Conservation (phyloP, 2,113 vertebrate species). For the Halcyon malimbica region DNA sequence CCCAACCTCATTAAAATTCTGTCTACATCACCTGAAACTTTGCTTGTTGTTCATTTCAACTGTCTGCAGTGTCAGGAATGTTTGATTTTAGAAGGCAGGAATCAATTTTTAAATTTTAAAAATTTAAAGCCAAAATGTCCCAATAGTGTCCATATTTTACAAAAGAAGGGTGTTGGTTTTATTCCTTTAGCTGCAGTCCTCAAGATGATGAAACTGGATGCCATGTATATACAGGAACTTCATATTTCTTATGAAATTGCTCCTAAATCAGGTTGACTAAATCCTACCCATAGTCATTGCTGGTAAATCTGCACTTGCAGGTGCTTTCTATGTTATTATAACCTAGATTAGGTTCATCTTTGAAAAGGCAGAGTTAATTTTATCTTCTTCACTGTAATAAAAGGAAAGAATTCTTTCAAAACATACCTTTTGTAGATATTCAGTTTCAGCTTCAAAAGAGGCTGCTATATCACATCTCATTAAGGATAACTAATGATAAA, state of each 20-base stretch:
- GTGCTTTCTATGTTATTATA: neutral
- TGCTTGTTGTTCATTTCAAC: neutral
- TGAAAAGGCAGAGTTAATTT: neutral
- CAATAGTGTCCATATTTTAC: neutral
- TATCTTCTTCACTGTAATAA: neutral
- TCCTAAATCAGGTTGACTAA: neutral
- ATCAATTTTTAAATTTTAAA: neutral
- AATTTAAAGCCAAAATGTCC: neutral
- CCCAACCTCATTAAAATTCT: neutral
- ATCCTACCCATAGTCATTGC: neutral
- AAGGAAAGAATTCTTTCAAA: neutral
- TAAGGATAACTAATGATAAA: neutral
- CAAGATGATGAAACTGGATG: neutral
- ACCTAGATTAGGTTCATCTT: neutral
- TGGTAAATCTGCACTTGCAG: neutral
- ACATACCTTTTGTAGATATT: neutral
- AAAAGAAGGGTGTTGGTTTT: neutral
- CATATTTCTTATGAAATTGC: neutral
- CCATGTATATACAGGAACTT: neutral
- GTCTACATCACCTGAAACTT: neutral
- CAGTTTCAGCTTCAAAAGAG: neutral
- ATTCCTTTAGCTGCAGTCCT: neutral
- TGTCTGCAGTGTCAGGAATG: neutral
- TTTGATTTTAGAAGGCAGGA: neutral
- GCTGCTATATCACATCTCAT: neutral